These are phyloP conservation scores for Calliopsis andreniformis DNA, from an alignment of 1,140 invertebrate genomes.

Conservation along the genomic window DNA sequence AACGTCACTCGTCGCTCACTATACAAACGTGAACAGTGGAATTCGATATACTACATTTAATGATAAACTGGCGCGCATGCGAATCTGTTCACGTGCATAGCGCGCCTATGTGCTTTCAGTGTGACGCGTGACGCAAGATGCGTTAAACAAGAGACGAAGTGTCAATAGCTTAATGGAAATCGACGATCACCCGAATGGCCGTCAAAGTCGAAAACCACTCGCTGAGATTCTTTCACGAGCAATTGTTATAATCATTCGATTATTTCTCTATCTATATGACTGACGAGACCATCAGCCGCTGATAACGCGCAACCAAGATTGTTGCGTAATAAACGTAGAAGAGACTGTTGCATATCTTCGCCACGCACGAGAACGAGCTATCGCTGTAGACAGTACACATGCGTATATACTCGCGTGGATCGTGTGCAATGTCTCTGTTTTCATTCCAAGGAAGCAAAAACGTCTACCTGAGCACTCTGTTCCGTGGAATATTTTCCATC, in stretches of 20 bases:
- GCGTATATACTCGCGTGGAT: not conserved
- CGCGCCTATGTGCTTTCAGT: not conserved
- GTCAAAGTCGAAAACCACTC: not conserved
- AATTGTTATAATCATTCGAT: not conserved
- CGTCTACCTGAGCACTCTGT: constrained; percentile 76
- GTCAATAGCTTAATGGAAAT: not conserved
- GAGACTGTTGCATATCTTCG: not conserved
- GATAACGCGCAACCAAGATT: not conserved
- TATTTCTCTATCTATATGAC: no score
- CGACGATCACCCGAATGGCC: not conserved
- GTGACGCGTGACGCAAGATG: not conserved
- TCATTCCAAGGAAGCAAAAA: not conserved
- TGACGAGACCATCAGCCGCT: not conserved
- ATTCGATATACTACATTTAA: not conserved
- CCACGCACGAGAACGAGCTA: not conserved
- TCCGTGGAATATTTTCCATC: constrained; percentile 60
- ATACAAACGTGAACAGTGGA: no score
- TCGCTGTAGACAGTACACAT: not conserved
- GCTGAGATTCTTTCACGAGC: not conserved
- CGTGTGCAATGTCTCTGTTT: not conserved
- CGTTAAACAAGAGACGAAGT: not conserved
- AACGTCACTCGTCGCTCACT: no score
- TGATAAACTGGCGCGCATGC: not conserved
- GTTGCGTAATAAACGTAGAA: not conserved
- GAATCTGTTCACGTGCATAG: not conserved